A percentile compares a stretch with the other conserved stretches of the same genome.
phyloP scores from a whole-genome alignment of 53 echinoderm and acorn worm species.

The Zoroaster sp. region DNA sequence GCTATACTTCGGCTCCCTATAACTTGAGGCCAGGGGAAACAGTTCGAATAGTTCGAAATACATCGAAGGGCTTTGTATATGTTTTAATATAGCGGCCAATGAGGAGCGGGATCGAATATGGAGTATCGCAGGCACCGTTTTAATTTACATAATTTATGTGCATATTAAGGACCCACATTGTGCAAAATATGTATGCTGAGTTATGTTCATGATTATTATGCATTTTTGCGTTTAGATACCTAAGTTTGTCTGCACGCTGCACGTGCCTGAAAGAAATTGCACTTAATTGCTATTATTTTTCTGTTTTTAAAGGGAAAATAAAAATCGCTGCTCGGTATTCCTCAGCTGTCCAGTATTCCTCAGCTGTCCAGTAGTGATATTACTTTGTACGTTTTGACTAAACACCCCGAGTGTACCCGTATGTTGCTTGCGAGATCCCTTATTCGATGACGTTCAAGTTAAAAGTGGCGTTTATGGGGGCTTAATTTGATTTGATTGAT shows the following conservation, averaged over 20 bases:
- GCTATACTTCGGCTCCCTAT: too few species aligned
- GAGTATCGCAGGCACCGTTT: conserved; percentile 9
- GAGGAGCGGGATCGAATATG: conserved; percentile 29
- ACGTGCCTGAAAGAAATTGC: background rate
- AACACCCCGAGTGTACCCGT: background rate
- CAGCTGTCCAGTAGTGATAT: background rate
- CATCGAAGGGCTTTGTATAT: too few species aligned
- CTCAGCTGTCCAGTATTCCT: background rate
- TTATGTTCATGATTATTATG: background rate
- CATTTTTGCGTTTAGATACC: background rate
- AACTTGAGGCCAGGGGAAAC: too few species aligned
- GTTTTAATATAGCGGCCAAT: too few species aligned
- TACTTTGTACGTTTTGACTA: conserved; percentile 23
- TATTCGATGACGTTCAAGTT: conserved; percentile 41
- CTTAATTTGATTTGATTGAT: too few species aligned
- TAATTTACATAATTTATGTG: background rate
- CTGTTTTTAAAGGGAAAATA: background rate
- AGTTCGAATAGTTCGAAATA: too few species aligned
- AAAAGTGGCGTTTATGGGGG: background rate
- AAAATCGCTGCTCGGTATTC: background rate
- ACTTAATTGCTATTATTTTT: background rate
- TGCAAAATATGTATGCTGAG: background rate
- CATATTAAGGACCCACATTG: background rate
- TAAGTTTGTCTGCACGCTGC: conserved; percentile 39
- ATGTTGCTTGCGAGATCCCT: conserved; percentile 38